Evolutionary conservation across 1,140 invertebrate species (phyloP), one percentile per base, ranked within the genome.

Genomic region (Muscidifurax raptorellus): DNA sequence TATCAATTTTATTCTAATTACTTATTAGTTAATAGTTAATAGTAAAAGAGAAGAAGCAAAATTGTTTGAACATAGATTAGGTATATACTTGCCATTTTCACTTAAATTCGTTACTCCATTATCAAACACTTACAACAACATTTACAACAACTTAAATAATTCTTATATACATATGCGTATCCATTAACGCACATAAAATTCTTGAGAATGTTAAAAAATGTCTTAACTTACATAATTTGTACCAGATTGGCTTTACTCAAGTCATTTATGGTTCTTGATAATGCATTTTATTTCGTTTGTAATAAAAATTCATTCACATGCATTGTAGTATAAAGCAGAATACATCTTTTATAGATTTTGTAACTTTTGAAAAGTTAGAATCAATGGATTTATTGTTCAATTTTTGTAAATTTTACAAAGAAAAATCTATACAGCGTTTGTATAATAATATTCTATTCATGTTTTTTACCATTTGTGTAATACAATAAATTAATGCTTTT

Each of bases 231-330:
- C 28, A 69, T 44, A 78, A 27, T 40, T 44, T 67, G 7, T 36
- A 79, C 25, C 3, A 66, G 5, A n/a, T 6, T 78, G 1, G 12
- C 32, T 30, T 79, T 6, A 79, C 64, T 59, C n/a, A 67, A 44
- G 15, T 67, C 30, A 67, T 67, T 79, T 79, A 79, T 64, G 9
- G n/a, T n/a, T n/a, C n/a, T n/a, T n/a, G n/a, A n/a, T n/a, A n/a
- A n/a, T n/a, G n/a, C n/a, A 71, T 71, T 80, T 44, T 69, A 36
- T 44, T 69, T 66, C 71, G 12, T 80, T 71, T 80, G 18, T 80
- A 67, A 28, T 22, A 66, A 40, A 18, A 25, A 40, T 67, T n/a
- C 66, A 15, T 59, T 59, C 18, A 59, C 15, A 22, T 4, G 6
- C 18, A 59, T n/a, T 5, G 22, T n/a, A 59, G 52, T 59, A 59